A percentile compares a stretch with the other conserved stretches of the same genome.
Conservation (phyloP, 2,113 vertebrate species). For the Macrotis lagotis region DNA sequence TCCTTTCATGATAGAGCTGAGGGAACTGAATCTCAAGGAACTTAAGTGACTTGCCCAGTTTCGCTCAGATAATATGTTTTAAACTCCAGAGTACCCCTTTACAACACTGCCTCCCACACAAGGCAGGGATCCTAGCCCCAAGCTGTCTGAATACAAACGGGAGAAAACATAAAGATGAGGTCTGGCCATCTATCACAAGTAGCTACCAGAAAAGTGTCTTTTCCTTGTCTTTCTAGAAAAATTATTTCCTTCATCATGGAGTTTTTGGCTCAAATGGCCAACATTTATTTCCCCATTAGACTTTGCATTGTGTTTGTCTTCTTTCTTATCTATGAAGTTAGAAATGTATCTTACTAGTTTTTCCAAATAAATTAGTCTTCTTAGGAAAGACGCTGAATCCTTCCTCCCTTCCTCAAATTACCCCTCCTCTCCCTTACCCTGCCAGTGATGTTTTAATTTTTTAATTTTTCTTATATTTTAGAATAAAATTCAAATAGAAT, state of each 20-base stretch:
- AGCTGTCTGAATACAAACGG: background rate
- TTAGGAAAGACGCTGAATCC: background rate
- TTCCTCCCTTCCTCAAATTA: too few species aligned
- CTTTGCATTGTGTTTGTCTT: background rate
- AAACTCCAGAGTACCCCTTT: too few species aligned
- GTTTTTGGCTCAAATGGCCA: background rate
- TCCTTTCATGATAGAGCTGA: too few species aligned
- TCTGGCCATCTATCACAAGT: background rate
- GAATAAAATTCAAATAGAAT: too few species aligned
- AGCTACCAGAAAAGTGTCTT: background rate
- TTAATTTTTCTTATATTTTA: too few species aligned
- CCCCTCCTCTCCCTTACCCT: too few species aligned
- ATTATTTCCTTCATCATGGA: background rate
- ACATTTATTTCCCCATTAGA: too few species aligned
- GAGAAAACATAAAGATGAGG: background rate
- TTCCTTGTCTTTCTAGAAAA: background rate
- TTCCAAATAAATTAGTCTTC: background rate
- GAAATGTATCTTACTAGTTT: background rate
- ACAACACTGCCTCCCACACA: background rate
- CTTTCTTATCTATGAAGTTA: background rate
- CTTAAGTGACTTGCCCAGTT: too few species aligned
- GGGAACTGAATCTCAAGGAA: too few species aligned
- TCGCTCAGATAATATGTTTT: too few species aligned
- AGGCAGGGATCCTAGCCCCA: background rate
- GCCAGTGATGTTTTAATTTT: too few species aligned